Conservation (phyloP, 2,888 invertebrate genomes). For the Limenitis camilla region DNA sequence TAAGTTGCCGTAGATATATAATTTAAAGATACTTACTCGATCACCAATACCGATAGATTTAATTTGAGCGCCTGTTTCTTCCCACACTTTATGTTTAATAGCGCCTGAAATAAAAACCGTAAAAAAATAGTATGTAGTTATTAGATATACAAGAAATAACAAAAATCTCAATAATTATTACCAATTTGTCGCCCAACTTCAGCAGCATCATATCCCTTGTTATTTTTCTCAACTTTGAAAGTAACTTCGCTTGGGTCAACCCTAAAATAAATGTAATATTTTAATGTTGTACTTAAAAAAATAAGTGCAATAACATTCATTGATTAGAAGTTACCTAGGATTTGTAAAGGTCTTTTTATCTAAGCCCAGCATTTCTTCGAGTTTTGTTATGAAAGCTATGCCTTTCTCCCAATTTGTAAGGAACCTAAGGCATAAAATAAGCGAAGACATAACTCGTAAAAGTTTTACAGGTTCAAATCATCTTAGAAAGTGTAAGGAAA, state of each 20-base stretch:
- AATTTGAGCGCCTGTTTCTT: conserved; percentile 80
- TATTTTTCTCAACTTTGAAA: conserved; percentile 81
- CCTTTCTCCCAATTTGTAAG: conserved; percentile 81
- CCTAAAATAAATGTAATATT: conserved; percentile 57
- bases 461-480: no score
- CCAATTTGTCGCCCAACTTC: conserved; percentile 80
- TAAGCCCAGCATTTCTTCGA: conserved; percentile 81
- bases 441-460: neutral
- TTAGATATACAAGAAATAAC: no score
- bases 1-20: neutral
- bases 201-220: conserved; percentile 77
- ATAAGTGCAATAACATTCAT: no score
- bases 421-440: conserved; percentile 41
- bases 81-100: conserved; percentile 79
- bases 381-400: conserved; percentile 78
- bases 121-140: no score
- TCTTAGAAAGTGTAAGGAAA: no score
- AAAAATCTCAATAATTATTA: conserved; percentile 43
- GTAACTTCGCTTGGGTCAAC: conserved; percentile 85
- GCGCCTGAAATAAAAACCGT: conserved; percentile 51
- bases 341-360: conserved; percentile 77
- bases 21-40: conserved; percentile 71
- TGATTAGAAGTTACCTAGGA: conserved; percentile 67
- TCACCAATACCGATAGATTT: conserved; percentile 85
- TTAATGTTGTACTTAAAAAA: neutral